phyloP scores from a whole-genome alignment of 1,140 invertebrate genomes.

The Drosophila ananassae region DNA sequence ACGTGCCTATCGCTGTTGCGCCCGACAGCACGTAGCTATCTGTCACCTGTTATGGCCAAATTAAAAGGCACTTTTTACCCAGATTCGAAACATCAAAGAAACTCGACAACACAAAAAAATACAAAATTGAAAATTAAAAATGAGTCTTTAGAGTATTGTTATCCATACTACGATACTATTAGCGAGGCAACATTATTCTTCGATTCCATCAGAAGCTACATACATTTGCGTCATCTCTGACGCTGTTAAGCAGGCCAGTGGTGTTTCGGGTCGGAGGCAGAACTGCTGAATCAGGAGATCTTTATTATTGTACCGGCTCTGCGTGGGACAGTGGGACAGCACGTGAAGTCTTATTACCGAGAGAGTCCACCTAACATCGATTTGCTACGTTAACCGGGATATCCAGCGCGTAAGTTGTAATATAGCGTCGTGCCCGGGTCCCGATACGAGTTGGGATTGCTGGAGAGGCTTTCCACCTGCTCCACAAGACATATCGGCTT shows the following conservation, averaged over 20 bases:
- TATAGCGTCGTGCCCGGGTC: too few species aligned
- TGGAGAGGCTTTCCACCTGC: conserved; percentile 1
- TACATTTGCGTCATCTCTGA: background rate
- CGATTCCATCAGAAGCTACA: background rate
- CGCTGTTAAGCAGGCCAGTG: conserved; percentile 20
- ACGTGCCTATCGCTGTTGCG: background rate
- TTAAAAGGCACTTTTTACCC: background rate
- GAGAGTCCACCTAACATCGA: background rate
- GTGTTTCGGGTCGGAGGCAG: conserved; percentile 1
- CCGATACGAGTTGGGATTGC: background rate
- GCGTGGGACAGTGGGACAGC: conserved; percentile 24
- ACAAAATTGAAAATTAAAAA: conserved; percentile 4
- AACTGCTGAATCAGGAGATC: conserved; percentile 32
- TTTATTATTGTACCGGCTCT: conserved; percentile 25
- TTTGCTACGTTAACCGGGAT: background rate
- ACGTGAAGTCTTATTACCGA: background rate
- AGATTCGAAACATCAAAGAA: background rate
- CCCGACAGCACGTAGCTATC: background rate
- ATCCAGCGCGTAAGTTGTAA: background rate
- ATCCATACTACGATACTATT: background rate
- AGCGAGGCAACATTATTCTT: background rate
- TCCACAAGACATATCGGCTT: background rate
- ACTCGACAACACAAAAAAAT: conserved; percentile 1
- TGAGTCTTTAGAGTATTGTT: background rate
- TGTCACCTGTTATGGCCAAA: background rate